Evolutionary conservation across 2,888 invertebrate genomes (phyloP).

Genomic region (Pinctada fucata): DNA sequence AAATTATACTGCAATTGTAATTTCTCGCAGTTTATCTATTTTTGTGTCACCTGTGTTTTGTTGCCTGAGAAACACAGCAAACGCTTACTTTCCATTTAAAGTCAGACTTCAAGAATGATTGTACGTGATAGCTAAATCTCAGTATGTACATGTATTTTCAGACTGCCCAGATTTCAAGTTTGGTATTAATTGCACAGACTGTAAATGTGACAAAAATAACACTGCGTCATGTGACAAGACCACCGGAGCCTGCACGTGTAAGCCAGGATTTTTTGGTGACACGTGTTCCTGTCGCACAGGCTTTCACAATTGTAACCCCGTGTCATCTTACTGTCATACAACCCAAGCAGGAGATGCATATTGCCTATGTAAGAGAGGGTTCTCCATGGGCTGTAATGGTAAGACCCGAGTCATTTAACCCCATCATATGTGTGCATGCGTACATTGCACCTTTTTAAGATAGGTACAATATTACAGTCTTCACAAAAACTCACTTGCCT

Average conservation of each 20-base stretch:
- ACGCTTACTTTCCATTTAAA: no score
- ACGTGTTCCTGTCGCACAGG: conserved; percentile 5
- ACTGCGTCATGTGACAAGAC: conserved; percentile 12
- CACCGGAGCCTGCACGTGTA: conserved; percentile 14
- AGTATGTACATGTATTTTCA: no score
- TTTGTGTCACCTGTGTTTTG: no score
- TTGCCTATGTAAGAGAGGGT: conserved; percentile 13
- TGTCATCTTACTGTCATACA: conserved; percentile 3
- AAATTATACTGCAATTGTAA: no score
- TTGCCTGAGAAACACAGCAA: no score
- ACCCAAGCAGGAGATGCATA: not conserved
- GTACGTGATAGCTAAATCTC: no score
- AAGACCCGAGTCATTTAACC: not conserved
- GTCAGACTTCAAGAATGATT: no score
- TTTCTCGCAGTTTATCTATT: no score
- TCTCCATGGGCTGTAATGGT: not conserved
- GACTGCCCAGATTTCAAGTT: conserved; percentile 13
- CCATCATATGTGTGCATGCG: no score
- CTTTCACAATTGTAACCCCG: conserved; percentile 16
- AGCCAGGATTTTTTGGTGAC: conserved; percentile 17
- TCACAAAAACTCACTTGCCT: no score
- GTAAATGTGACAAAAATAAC: conserved; percentile 21
- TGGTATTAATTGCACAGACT: conserved; percentile 9
- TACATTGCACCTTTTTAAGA: no score
- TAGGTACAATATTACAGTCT: no score